phyloP scores from a whole-genome alignment of 1,140 invertebrate species.

The Gryllus bimaculatus region DNA sequence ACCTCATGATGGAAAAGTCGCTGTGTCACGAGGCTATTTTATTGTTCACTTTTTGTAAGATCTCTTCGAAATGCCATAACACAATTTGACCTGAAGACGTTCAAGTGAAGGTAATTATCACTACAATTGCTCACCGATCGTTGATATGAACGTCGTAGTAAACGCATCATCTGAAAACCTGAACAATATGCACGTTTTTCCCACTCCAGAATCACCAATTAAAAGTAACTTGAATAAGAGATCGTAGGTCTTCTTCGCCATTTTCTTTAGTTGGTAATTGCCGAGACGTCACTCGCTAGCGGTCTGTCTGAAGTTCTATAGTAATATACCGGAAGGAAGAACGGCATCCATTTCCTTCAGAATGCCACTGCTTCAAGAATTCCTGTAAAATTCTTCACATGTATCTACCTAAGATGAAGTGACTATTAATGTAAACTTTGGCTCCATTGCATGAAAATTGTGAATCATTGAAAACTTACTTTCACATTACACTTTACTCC shows the following conservation, averaged over 20 bases:
- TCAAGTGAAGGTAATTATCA: background rate
- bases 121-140: slow-evolving; percentile 67
- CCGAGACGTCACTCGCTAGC: slow-evolving; percentile 19
- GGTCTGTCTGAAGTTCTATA: background rate
- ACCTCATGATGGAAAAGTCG: background rate
- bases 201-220: slow-evolving; percentile 96
- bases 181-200: slow-evolving; percentile 97
- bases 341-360: background rate
- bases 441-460: no score
- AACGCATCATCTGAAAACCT: slow-evolving; percentile 98
- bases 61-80: background rate
- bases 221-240: slow-evolving; percentile 94
- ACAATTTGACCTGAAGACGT: background rate
- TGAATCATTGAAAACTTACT: no score
- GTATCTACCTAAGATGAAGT: no score
- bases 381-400: no score
- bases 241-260: slow-evolving; percentile 96
- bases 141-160: slow-evolving; percentile 96
- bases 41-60: slow-evolving; percentile 6
- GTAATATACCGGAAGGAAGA: background rate
- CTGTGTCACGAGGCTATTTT: background rate
- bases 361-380: background rate
- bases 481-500: no score
- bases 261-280: slow-evolving; percentile 35
- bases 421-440: no score